Evolutionary conservation across 1,140 invertebrate genomes (phyloP).

Genomic region (Physella acuta): DNA sequence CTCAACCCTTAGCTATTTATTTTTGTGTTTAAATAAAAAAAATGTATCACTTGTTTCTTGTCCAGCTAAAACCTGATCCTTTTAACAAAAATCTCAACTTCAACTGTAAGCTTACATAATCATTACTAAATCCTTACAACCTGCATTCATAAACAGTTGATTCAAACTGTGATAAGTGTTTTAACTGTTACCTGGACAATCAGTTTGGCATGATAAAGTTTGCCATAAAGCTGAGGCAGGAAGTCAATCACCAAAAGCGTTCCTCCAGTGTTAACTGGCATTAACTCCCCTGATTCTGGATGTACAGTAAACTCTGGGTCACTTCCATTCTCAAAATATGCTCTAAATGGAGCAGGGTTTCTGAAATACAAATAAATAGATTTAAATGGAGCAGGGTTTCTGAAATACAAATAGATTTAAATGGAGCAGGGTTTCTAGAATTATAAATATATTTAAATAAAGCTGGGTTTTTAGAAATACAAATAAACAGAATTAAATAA

Average conservation of each 20-base stretch:
- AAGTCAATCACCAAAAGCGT: constrained; percentile 53
- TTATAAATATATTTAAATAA: too few relatives aligned
- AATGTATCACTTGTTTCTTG: too few relatives aligned
- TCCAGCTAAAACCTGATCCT: too few relatives aligned
- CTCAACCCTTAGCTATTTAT: too few relatives aligned
- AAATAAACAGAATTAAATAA: too few relatives aligned
- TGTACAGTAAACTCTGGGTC: constrained; percentile 54
- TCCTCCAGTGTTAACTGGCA: constrained; percentile 45
- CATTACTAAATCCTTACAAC: too few relatives aligned
- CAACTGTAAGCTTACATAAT: too few relatives aligned
- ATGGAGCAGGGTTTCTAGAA: neutral
- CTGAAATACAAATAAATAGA: constrained; percentile 34
- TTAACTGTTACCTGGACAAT: constrained; percentile 53
- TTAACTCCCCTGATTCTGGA: constrained; percentile 54
- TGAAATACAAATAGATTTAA: neutral
- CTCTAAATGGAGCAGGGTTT: constrained; percentile 47
- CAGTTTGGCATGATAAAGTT: constrained; percentile 52
- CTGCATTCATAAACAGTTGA: too few relatives aligned
- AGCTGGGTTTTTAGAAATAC: too few relatives aligned
- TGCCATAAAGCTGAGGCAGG: constrained; percentile 55
- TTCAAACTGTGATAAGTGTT: too few relatives aligned
- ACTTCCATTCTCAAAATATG: constrained; percentile 54
- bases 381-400: neutral
- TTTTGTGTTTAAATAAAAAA: too few relatives aligned
- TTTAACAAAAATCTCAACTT: too few relatives aligned